Base-by-base conservation (phyloP, 2,113 vertebrate species). In the Sitta europaea region DNA sequence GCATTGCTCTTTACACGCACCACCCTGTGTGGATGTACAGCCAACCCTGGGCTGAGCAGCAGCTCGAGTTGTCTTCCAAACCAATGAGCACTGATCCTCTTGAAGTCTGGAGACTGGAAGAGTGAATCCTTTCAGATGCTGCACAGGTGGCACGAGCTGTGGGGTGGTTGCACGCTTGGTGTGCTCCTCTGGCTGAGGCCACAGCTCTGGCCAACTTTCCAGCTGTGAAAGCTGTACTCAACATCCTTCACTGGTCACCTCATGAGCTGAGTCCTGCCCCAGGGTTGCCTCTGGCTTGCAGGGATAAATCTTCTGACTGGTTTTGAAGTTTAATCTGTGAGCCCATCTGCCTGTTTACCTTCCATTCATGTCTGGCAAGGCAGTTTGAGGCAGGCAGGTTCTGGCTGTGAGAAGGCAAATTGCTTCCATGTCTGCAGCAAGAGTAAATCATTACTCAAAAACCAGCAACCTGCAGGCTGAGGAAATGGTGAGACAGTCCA, bases 91-190 rank as follows among this genome's bases (percentile, higher is more conserved):
- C 33, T 1, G 12, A 9, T 57, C 33, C 0, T 2, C 45, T 12
- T 43, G 14, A 1, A 1, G 31, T 23, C 21, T 23, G 65, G 53
- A 15, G 10, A 7, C 62, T 40, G 61, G 38, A 27, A 29, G 40
- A 2, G 5, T 24, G 83, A 51, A 58, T 14, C 71, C 5, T 0
- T 40, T 24, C 48, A 28, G 27, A 45, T 36, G 48, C 67, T 35
- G 45, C 3, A 12, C 59, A 51, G 25, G 55, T 73, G 73, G 28
- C 29, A 24, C 0, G 0, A 42, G 43, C n/a, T 65, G 72, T 11
- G 0, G 2, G 6, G 20, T 38, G 29, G 35, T 6, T 50, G 43
- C 27, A 24, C 0, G 0, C 35, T 50, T 1, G 3, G 21, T 65
- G 57, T 66, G 35, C 31, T 73, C 36, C 65, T 62, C 47, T 50